phyloP scores from a whole-genome alignment of 2,113 vertebrate species.

The Leucosticte australis region DNA sequence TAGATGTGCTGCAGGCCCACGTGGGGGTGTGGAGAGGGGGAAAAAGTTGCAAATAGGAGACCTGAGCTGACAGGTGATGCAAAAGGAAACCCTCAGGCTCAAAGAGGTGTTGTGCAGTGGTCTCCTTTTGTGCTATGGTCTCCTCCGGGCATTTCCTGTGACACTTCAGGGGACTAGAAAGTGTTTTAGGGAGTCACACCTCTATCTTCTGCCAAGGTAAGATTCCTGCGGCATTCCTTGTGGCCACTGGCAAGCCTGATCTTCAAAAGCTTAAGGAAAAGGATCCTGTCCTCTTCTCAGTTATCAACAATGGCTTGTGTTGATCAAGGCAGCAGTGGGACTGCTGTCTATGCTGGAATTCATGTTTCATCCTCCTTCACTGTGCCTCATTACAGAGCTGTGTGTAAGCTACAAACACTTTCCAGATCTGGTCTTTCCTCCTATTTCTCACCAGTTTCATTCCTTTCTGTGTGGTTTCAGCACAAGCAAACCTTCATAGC shows the following conservation, averaged over 20 bases:
- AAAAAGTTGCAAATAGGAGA: neutral
- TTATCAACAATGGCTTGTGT: neutral
- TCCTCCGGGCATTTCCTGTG: neutral
- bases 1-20: accelerated
- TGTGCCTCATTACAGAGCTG: neutral
- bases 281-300: neutral
- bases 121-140: neutral
- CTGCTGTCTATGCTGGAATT: neutral
- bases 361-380: neutral
- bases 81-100: neutral
- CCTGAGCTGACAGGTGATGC: neutral
- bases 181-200: neutral
- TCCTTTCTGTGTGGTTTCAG: neutral
- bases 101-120: neutral
- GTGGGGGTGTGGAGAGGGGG: neutral
- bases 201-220: neutral
- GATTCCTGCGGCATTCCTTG: neutral
- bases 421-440: neutral
- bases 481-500: neutral
- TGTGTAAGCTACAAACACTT: neutral
- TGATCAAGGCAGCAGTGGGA: neutral
- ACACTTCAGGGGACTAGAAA: neutral
- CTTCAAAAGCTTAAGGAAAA: neutral
- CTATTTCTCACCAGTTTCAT: accelerated
- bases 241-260: neutral